Evolutionary conservation across 37 sponge, comb jelly and placozoan genomes (phyloP), one percentile per base, ranked within the genome.

Genomic region (Diacarnus erythraeanus): DNA sequence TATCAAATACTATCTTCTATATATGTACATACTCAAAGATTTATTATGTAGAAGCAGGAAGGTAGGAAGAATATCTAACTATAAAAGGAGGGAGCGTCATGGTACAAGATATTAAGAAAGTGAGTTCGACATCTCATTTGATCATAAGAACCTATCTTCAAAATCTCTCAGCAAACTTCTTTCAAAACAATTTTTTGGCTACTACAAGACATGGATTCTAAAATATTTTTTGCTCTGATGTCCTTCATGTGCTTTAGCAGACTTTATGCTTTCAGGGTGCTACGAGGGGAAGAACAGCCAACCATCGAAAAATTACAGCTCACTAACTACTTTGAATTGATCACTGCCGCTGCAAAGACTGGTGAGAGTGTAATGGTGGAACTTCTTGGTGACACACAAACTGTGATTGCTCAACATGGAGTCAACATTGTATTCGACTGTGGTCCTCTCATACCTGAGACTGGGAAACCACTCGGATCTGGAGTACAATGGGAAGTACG

Each of bases 391-490:
- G 69, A 33, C 4, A 36, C 29, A 2, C 69, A 69, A 20, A 36
- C 38, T 3, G 69, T 33, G 25, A 36, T 69, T 9, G 69, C 31
- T 18, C 69, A 69, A 69, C 34, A 69, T 36, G 39, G 39, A 31
- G 69, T 69, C 3, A 17, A 69, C 35, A 33, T 69, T 31, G 37
- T 69, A 5, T 36, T 69, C 2, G 69, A 69, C 69, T 69, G 69
- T 18, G 6, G 10, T 20, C 38, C 69, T 9, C 39, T 69, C 8
- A 9, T 69, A 3, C 20, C 25, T 33, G 38, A 37, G 29, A 15
- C 34, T 20, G 38, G 31, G 6, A 31, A 31, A 33, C 69, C 31
- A 8, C 3, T 29, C 6, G 39, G 37, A 3, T 3, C 69, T 37
- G n/a, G n/a, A n/a, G 5, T 69, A 20, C 12, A 69, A 18, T 69